Evolutionary conservation across 2,888 invertebrate species (phyloP), one percentile per base, ranked within the genome.

Genomic region (Pediacus dermestoides): DNA sequence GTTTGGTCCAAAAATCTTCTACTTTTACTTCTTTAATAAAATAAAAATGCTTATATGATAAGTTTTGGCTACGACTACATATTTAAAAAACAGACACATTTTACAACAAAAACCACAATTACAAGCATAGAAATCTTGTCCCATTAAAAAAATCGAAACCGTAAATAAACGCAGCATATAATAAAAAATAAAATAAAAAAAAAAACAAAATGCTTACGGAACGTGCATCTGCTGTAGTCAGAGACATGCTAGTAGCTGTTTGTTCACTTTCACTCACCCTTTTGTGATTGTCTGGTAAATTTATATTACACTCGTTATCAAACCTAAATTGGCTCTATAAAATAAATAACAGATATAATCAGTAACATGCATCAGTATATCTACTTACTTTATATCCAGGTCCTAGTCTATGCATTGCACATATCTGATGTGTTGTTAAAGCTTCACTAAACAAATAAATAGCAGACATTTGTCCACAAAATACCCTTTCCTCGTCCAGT

Each of bases 391-490:
- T 95, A 75, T 99, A 99, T 58, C 93, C 94, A 49, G 99, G 95
- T 44, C 99, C 99, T 61, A 99, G 80, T 57, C 95, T 82, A 73
- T 95, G 95, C 85, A 99, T 93, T 55, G 96, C 95, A 74, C 94
- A 93, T 59, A 99, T 93, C 72, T 99, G 97, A 73, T 95, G 94
- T 42, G 96, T 91, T 39, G 90, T 89, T 55, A 99, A 80, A 28
- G 97, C 92, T 73, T 99, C 97, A 58, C 93, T 92, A 73, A 99
- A 99, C 51, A 99, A 77, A 75, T 99, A 99, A 63, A 99, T 91
- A 35, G 97, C 94, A 13, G 95, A 94, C 92, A 99, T 95, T 78
- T 99, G 99, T 21, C 99, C 99, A 73, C 96, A 97, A 74, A 99
- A 99, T 53, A 96, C 93, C 45, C 94, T 80, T 67, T 96, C 95